Conservation (phyloP, 2,797 vertebrate genomes). For the Poecilia wingei region DNA sequence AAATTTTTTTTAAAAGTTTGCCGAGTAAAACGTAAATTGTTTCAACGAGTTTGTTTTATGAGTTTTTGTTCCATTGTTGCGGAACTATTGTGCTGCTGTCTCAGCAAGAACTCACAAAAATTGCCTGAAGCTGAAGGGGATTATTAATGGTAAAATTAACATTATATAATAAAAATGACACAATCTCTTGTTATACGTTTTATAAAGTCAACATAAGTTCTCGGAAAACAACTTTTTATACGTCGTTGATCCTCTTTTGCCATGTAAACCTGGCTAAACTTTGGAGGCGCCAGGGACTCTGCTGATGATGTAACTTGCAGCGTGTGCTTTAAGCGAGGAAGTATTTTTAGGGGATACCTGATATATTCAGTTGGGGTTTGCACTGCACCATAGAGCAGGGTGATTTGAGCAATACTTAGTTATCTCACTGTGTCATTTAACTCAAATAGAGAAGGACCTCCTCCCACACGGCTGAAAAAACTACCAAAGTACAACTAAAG, state of each 20-base stretch:
- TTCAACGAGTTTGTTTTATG: neutral
- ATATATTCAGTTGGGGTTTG: neutral
- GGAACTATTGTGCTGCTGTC: neutral
- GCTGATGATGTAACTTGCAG: neutral
- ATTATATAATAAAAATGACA: neutral
- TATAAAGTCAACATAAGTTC: neutral
- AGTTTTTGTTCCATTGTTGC: neutral
- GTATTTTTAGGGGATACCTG: slow-evolving; percentile 5
- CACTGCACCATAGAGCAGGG: neutral
- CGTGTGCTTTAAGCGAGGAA: neutral
- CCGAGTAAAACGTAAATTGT: neutral
- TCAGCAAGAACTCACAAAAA: neutral
- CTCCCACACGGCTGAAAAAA: neutral
- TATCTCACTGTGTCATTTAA: neutral
- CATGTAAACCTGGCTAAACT: neutral
- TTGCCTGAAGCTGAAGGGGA: neutral
- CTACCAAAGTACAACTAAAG: neutral
- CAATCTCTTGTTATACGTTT: neutral
- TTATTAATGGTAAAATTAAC: neutral
- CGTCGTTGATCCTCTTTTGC: no score
- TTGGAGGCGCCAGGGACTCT: neutral
- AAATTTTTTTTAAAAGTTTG: no score
- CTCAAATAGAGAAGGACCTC: neutral
- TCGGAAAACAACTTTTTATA: neutral
- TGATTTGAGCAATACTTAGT: neutral